Conservation (phyloP, 1,140 invertebrate genomes). For the Drosophila quadrilineata region DNA sequence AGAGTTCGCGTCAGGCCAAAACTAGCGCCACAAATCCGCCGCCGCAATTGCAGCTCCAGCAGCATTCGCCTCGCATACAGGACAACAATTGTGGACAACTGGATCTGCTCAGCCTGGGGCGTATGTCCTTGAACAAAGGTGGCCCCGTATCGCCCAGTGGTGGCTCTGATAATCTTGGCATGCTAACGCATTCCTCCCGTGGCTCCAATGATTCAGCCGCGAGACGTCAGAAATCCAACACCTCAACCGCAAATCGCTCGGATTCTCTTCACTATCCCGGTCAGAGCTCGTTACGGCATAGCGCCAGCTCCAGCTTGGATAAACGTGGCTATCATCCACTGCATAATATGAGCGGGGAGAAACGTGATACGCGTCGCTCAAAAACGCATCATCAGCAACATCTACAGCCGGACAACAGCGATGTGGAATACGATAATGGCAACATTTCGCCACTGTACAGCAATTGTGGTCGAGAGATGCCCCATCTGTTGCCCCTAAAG, state of each 20-base stretch:
- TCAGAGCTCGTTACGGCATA: constrained; percentile 62
- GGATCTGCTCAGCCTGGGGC: constrained; percentile 64
- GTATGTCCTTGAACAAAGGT: constrained; percentile 58
- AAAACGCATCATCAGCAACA: constrained; percentile 55
- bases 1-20: constrained; percentile 69
- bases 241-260: constrained; percentile 58
- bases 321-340: constrained; percentile 81
- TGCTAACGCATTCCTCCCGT: constrained; percentile 73
- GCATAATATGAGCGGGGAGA: constrained; percentile 81
- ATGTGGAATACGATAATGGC: constrained; percentile 83
- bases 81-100: constrained; percentile 54
- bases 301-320: constrained; percentile 80
- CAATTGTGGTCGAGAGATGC: constrained; percentile 87
- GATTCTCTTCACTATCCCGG: constrained; percentile 52
- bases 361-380: constrained; percentile 54
- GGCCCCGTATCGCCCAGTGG: constrained; percentile 64
- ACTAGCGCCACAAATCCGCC: constrained; percentile 62
- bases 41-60: constrained; percentile 46
- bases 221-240: constrained; percentile 61
- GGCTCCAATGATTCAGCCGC: constrained; percentile 71
- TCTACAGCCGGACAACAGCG: constrained; percentile 66
- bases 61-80: constrained; percentile 59
- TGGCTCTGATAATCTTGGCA: constrained; percentile 61
- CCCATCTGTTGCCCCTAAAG: constrained; percentile 90
- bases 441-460: constrained; percentile 86